Evolutionary conservation across 2,113 vertebrate genomes (phyloP).

Genomic region (Piprites chloris): DNA sequence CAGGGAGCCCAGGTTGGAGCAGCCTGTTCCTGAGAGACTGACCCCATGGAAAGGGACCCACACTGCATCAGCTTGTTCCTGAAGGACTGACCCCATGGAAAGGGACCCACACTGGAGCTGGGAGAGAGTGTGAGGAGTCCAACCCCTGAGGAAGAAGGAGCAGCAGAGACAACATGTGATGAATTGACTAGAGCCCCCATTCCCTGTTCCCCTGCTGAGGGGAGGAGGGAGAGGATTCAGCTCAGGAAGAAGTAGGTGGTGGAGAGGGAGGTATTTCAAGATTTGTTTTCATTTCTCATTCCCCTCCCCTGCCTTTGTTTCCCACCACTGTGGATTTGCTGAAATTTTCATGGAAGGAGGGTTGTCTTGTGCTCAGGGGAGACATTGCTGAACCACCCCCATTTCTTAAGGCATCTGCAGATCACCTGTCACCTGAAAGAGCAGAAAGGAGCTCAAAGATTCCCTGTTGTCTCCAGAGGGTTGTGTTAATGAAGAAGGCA

Average conservation of each 20-base stretch:
- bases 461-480: not conserved
- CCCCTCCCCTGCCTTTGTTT: not conserved
- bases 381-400: not conserved
- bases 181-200: not conserved
- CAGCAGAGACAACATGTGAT: not conserved
- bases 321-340: not conserved
- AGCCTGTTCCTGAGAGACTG: too few species aligned
- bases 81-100: not conserved
- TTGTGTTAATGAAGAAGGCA: not conserved
- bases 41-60: too few species aligned
- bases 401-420: not conserved
- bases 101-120: not conserved
- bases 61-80: not conserved
- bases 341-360: not conserved
- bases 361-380: not conserved
- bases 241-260: not conserved
- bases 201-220: not conserved
- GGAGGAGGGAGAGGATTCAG: rapidly evolving
- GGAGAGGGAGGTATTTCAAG: not conserved
- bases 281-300: not conserved
- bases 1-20: too few species aligned
- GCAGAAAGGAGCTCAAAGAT: not conserved
- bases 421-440: not conserved
- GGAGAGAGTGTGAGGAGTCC: not conserved
- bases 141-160: not conserved